Conservation (phyloP, 2,797 vertebrate genomes). For the Cephalopachus bancanus region DNA sequence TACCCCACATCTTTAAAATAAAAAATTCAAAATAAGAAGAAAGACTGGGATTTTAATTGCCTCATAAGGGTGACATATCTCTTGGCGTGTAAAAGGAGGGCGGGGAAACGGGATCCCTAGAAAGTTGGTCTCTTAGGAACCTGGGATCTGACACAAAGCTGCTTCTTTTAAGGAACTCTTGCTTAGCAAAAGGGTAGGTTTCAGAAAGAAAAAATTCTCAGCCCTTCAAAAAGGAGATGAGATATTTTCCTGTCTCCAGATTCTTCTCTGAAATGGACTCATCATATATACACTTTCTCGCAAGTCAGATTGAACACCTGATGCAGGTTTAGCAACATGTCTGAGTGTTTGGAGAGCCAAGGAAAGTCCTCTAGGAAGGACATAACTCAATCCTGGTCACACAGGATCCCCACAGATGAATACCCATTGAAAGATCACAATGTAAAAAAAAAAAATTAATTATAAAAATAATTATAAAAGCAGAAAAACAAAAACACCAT, state of each 20-base stretch:
- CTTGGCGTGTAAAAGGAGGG: background rate
- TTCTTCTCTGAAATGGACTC: background rate
- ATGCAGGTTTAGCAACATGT: fast-evolving
- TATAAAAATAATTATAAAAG: background rate
- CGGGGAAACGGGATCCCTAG: background rate
- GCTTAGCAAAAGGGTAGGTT: background rate
- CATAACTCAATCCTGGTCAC: background rate
- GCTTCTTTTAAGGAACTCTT: background rate
- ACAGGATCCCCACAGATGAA: background rate
- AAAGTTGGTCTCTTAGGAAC: background rate
- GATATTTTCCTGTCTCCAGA: background rate
- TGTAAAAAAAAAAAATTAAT: background rate
- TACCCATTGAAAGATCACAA: background rate
- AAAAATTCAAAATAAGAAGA: too few species aligned
- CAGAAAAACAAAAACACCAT: background rate
- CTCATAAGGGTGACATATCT: background rate
- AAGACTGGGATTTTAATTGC: background rate
- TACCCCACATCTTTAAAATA: too few species aligned
- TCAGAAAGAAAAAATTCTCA: background rate
- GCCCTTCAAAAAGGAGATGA: background rate
- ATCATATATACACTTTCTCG: fast-evolving
- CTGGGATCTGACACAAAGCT: background rate
- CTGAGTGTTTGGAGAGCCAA: background rate
- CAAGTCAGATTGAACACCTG: background rate
- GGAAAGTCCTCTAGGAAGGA: fast-evolving